These are phyloP conservation scores for Cantharis flavilabris DNA, from an alignment of 2,888 invertebrate genomes.

Conservation along the genomic window DNA sequence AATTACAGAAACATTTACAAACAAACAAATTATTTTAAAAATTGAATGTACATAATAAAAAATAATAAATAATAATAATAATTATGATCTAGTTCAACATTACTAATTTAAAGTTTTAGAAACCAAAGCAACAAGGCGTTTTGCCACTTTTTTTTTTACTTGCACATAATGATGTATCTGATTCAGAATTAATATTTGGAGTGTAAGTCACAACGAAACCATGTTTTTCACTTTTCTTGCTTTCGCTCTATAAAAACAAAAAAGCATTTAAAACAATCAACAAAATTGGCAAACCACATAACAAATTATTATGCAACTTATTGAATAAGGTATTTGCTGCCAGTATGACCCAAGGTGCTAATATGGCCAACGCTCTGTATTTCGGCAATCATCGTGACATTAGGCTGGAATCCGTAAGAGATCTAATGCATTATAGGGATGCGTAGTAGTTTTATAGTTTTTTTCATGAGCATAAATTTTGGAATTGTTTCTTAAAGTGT, in stretches of 20 bases:
- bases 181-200: constrained; percentile 4
- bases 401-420: too few relatives aligned
- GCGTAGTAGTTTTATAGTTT: too few relatives aligned
- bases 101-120: not conserved
- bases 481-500: too few relatives aligned
- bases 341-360: too few relatives aligned
- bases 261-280: not conserved
- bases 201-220: constrained; percentile 24
- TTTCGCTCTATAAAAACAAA: not conserved
- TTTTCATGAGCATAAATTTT: too few relatives aligned
- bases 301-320: too few relatives aligned
- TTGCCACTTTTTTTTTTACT: not conserved
- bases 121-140: not conserved
- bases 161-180: not conserved
- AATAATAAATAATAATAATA: not conserved
- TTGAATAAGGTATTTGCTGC: too few relatives aligned
- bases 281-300: too few relatives aligned
- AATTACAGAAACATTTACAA: not conserved
- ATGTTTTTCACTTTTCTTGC: not conserved
- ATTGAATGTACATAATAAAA: not conserved
- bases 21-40: not conserved
- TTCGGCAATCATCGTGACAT: too few relatives aligned
- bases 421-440: too few relatives aligned
- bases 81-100: too few relatives aligned
- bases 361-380: too few relatives aligned